Percentiles rank a stretch among this genome's conserved stretches.
These are phyloP conservation scores for Psittacus erithacus DNA, from an alignment of 2,113 vertebrate species.

Conservation along the genomic window DNA sequence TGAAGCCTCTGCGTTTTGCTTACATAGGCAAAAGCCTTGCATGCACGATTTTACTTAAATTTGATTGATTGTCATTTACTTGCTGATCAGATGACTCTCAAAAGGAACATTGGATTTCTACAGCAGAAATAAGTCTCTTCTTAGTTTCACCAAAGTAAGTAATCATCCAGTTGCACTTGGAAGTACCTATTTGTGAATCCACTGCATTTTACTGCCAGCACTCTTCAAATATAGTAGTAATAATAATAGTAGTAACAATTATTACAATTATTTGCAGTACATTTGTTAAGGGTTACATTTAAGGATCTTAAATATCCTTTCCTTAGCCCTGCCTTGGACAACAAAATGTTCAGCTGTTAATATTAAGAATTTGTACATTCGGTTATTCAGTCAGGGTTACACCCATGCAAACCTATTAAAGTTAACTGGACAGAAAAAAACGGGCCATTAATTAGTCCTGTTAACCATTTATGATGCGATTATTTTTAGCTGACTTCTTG, in stretches of 20 bases:
- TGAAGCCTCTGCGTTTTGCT: not conserved
- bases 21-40: not conserved
- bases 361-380: not conserved
- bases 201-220: not conserved
- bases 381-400: not conserved
- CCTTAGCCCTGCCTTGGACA: not conserved
- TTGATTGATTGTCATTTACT: not conserved
- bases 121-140: not conserved
- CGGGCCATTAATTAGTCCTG: not conserved
- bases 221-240: not conserved
- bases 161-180: not conserved
- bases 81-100: not conserved
- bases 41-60: not conserved
- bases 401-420: not conserved
- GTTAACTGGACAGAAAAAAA: not conserved
- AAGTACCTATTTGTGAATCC: not conserved
- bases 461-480: not conserved
- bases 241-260: not conserved
- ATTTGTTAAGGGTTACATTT: not conserved
- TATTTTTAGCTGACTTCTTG: slow-evolving; percentile 36
- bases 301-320: not conserved
- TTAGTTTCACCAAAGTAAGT: not conserved
- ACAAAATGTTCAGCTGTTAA: not conserved
- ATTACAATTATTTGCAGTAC: not conserved
- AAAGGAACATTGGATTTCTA: not conserved